These are phyloP conservation scores for Eremophila alpestris DNA, from an alignment of 2,797 vertebrate species.

Conservation along the genomic window DNA sequence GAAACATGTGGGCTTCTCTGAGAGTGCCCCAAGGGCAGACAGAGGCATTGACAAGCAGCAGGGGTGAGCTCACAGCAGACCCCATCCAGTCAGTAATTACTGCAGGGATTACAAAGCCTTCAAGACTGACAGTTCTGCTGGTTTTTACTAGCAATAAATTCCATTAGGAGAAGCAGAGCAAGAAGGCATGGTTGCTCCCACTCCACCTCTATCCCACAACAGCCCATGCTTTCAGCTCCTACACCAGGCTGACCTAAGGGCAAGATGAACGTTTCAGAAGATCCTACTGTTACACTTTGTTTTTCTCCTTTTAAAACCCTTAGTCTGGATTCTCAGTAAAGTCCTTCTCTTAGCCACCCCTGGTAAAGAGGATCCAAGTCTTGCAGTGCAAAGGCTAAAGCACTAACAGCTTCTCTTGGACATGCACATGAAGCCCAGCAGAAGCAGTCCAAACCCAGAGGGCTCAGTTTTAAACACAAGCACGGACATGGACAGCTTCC, in stretches of 20 bases:
- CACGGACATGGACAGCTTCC: neutral
- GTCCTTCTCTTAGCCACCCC: neutral
- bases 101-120: neutral
- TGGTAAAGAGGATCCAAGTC: neutral
- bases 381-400: neutral
- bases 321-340: neutral
- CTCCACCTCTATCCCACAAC: neutral
- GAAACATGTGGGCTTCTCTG: neutral
- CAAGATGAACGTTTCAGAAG: neutral
- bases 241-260: neutral
- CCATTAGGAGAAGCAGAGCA: neutral
- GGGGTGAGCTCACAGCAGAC: neutral
- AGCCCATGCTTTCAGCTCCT: neutral
- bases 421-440: neutral
- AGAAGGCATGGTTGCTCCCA: neutral
- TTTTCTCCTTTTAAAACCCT: neutral
- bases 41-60: neutral
- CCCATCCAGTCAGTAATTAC: neutral
- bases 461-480: neutral
- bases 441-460: neutral
- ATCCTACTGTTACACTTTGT: neutral
- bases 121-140: neutral
- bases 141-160: conserved; percentile 26
- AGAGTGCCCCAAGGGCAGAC: neutral
- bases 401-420: neutral